These are phyloP conservation scores for Norana najaformis DNA, from an alignment of 2,888 invertebrate species.

Conservation along the genomic window DNA sequence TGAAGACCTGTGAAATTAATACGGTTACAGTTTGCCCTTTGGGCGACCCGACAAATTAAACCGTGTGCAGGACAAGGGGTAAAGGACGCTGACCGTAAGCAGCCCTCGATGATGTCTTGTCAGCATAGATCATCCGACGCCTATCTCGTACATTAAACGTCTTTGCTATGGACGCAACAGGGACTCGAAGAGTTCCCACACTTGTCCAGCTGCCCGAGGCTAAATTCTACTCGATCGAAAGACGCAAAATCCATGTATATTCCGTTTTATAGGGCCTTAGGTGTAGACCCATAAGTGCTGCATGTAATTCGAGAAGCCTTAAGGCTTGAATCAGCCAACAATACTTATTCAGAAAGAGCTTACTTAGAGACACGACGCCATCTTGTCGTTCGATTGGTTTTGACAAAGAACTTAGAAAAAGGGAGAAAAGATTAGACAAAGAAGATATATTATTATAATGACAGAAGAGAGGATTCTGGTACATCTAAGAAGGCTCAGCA, in stretches of 20 bases:
- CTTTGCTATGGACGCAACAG: not conserved
- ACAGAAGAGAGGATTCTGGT: not conserved
- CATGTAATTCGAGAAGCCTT: not conserved
- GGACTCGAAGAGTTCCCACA: not conserved
- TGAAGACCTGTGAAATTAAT: not conserved
- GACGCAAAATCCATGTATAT: too few relatives aligned
- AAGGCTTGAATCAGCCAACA: not conserved
- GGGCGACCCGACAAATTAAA: not conserved
- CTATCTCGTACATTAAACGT: not conserved
- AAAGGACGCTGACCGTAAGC: too few relatives aligned
- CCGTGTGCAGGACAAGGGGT: too few relatives aligned
- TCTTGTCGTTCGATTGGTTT: not conserved
- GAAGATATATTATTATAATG: constrained; percentile 1
- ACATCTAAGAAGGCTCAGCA: not conserved
- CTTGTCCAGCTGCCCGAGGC: not conserved
- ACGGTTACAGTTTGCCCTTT: not conserved
- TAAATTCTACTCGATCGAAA: not conserved
- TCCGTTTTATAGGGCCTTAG: not conserved
- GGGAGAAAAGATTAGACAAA: not conserved
- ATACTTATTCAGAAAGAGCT: not conserved
- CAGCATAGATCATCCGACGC: not conserved
- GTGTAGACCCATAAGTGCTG: not conserved
- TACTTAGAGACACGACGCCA: not conserved
- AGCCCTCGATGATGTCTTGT: too few relatives aligned
- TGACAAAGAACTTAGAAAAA: not conserved